phyloP scores from a whole-genome alignment of 2,888 invertebrate genomes.

The Ophion obscuratus region DNA sequence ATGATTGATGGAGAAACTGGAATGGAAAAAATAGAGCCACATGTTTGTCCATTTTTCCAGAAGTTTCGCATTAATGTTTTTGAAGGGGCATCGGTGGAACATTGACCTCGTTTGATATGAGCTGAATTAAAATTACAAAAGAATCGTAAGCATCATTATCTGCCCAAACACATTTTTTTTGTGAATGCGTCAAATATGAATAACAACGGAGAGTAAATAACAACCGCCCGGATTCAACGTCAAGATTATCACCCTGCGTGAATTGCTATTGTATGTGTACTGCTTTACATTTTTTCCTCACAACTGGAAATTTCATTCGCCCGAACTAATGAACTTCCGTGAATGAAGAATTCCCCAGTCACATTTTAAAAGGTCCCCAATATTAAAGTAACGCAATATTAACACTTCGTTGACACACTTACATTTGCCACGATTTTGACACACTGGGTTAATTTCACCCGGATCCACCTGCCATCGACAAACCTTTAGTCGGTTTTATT shows the following conservation, averaged over 20 bases:
- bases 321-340: background rate
- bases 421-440: too few relatives aligned
- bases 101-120: constrained; percentile 32
- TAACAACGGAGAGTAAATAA: background rate
- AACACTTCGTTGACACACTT: background rate
- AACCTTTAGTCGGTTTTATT: too few relatives aligned
- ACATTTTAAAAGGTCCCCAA: background rate
- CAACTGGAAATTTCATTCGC: background rate
- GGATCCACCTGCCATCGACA: too few relatives aligned
- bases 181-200: background rate
- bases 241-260: background rate
- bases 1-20: constrained; percentile 31
- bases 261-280: background rate
- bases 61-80: background rate
- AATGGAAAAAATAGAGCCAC: constrained; percentile 9
- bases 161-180: constrained; percentile 4
- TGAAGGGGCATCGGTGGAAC: constrained; percentile 14
- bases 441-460: too few relatives aligned
- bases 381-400: background rate
- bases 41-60: constrained; percentile 17
- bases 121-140: constrained; percentile 16
- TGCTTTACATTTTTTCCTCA: background rate
- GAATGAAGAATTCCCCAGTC: background rate
- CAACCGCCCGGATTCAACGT: background rate
- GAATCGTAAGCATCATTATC: background rate